Evolutionary conservation across 92 coral and sea anemone genomes (phyloP).

Genomic region (Parazoanthus atlanticus): DNA sequence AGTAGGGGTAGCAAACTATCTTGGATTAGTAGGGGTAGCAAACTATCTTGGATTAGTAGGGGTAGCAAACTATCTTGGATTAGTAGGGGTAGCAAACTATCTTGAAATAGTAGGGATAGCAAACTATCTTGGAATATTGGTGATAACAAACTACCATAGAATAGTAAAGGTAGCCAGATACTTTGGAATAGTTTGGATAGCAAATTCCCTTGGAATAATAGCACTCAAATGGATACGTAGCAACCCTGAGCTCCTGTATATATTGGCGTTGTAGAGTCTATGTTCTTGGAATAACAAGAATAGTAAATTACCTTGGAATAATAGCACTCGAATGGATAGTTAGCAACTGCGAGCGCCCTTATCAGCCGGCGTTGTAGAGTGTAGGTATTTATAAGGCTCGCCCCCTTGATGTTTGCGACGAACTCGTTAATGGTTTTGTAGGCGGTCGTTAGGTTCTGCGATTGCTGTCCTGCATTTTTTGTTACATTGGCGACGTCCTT

Average conservation of each 20-base stretch:
- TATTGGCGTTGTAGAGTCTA: background rate
- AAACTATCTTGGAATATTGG: too few relatives aligned
- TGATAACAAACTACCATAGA: background rate
- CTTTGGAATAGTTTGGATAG: background rate
- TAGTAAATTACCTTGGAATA: background rate
- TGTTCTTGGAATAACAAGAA: background rate
- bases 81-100: too few relatives aligned
- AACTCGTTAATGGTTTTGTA: background rate
- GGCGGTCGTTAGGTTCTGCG: background rate
- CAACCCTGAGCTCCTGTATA: background rate
- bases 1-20: too few relatives aligned
- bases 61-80: too few relatives aligned
- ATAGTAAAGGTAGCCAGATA: background rate
- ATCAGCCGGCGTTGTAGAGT: background rate
- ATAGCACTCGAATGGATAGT: constrained; percentile 11
- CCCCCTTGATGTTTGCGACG: background rate
- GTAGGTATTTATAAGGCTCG: background rate
- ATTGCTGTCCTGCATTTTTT: constrained; percentile 14
- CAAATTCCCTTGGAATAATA: background rate
- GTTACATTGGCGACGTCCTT: constrained; percentile 20
- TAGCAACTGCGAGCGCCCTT: background rate
- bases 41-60: too few relatives aligned
- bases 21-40: too few relatives aligned
- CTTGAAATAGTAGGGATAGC: too few relatives aligned
- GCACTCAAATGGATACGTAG: background rate